These are phyloP conservation scores for Sander vitreus DNA, from an alignment of 2,113 vertebrate species.

Conservation along the genomic window DNA sequence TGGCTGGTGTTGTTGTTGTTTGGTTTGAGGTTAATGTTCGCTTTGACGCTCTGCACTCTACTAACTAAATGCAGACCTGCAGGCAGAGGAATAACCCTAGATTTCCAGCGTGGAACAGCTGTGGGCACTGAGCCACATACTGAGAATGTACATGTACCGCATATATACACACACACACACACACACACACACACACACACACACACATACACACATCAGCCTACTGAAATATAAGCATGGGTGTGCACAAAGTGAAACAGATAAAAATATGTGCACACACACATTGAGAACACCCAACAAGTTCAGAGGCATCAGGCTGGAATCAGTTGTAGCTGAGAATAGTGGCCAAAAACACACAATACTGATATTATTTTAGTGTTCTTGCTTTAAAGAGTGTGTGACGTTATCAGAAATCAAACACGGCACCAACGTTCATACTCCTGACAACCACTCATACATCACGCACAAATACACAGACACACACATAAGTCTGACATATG, in stretches of 20 bases:
- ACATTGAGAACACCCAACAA: slow-evolving; percentile 72
- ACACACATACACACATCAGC: background rate
- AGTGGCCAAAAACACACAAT: slow-evolving; percentile 40
- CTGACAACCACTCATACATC: slow-evolving; percentile 34
- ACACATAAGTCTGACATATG: slow-evolving; percentile 49
- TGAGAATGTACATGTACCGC: slow-evolving; percentile 43
- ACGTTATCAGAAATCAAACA: slow-evolving; percentile 67
- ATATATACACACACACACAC: slow-evolving; percentile 30
- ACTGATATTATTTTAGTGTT: slow-evolving; percentile 50
- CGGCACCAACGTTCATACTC: slow-evolving; percentile 29
- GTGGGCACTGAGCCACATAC: slow-evolving; percentile 46
- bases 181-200: slow-evolving; percentile 32
- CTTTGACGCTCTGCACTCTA: slow-evolving; percentile 20
- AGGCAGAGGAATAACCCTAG: slow-evolving; percentile 41
- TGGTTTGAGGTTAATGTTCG: slow-evolving; percentile 64
- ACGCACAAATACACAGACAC: slow-evolving; percentile 48
- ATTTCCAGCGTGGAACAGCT: slow-evolving; percentile 49
- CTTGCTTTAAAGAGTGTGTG: slow-evolving; percentile 41
- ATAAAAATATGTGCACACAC: slow-evolving; percentile 47
- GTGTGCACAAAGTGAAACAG: slow-evolving; percentile 38
- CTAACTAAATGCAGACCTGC: slow-evolving; percentile 63
- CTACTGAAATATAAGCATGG: slow-evolving; percentile 34
- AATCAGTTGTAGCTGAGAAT: slow-evolving; percentile 46
- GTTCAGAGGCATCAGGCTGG: slow-evolving; percentile 65
- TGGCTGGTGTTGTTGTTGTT: slow-evolving; percentile 65